phyloP scores from a whole-genome alignment of 2,888 invertebrate species.

The Coelogynopora nodosa region DNA sequence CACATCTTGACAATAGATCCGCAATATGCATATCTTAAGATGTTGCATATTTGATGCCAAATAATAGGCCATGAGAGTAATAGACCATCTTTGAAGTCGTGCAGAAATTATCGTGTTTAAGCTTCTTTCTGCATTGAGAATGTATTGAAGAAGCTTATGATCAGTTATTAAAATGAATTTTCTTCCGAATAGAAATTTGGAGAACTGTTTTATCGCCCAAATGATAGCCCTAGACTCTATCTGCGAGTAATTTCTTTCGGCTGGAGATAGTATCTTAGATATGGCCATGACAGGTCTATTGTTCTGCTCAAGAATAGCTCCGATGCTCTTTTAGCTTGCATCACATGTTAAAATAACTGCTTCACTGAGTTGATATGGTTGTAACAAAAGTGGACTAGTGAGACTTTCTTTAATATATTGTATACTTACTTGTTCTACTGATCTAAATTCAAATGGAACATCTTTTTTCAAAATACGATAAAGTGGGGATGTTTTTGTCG shows the following conservation, averaged over 20 bases:
- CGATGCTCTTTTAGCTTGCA: slow-evolving; percentile 7
- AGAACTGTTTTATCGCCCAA: neutral
- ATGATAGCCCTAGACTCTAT: neutral
- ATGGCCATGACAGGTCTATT: neutral
- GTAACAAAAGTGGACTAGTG: neutral
- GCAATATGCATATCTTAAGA: slow-evolving; percentile 26
- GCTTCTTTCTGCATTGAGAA: neutral
- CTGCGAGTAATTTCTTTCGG: slow-evolving; percentile 18
- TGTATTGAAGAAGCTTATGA: slow-evolving; percentile 29
- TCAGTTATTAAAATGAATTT: slow-evolving; percentile 27
- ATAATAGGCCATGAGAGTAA: neutral
- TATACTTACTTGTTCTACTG: neutral
- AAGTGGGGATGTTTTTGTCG: neutral
- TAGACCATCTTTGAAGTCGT: neutral
- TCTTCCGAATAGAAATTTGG: slow-evolving; percentile 21
- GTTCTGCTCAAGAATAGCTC: neutral
- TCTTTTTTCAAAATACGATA: neutral
- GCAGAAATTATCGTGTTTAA: neutral
- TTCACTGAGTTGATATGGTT: neutral
- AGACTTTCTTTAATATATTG: neutral
- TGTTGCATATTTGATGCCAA: neutral
- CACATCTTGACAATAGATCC: slow-evolving; percentile 20
- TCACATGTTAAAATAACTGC: neutral
- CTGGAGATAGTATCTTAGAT: neutral
- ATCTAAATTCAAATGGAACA: neutral